Base-by-base conservation (phyloP, 23 tunicate genomes). In the Ascidia mentula region DNA sequence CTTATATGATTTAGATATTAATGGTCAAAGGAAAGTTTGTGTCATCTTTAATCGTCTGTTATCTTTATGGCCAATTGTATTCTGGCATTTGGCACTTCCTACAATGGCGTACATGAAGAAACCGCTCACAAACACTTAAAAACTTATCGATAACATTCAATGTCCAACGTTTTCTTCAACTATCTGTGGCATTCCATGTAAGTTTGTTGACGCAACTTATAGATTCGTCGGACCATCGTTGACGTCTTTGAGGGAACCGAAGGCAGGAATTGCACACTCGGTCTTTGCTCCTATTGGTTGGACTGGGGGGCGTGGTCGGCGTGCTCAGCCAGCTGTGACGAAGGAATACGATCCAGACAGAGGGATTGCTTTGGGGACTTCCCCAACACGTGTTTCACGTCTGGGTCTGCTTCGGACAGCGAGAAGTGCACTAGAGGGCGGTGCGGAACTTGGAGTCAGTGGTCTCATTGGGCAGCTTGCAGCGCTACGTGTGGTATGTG, bases 281-380 rank as follows among this genome's bases (percentile, higher is more conserved):
- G 84, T 34, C 84, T 53, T 22, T 90, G 96, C 65, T 71, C 84
- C 36, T 80, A 80, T 76, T 90, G 96, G 96, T 38, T 72, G 24
- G 86, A 79, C 6, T 90, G 96, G 96, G 73, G 74, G 70, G 72
- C 79, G 79, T 90, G 96, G 96, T 59, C 79, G 61, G 40, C 45
- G 30, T 90, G 96, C 69, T 79, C 82, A 40, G 89, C 80, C 35
- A 80, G 82, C 38, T 90, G 96, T 70, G 86, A 81, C 77, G 45
- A 75, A 0, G 96, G 96, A 28, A 86, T 30, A 15, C 81, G 84
- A 37, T 34, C 60, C 4, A 76, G 96, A 18, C 12, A 77, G 17
- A 39, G 96, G 38, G 72, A 85, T 6, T 90, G 96, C 38, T 81
- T 89, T 32, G 96, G 89, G 18, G 89, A 90, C 35, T 90, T 90